Percentiles rank a stretch among this genome's conserved stretches.
phyloP scores from a whole-genome alignment of 2,888 invertebrate genomes.

The Drosophila borealis region DNA sequence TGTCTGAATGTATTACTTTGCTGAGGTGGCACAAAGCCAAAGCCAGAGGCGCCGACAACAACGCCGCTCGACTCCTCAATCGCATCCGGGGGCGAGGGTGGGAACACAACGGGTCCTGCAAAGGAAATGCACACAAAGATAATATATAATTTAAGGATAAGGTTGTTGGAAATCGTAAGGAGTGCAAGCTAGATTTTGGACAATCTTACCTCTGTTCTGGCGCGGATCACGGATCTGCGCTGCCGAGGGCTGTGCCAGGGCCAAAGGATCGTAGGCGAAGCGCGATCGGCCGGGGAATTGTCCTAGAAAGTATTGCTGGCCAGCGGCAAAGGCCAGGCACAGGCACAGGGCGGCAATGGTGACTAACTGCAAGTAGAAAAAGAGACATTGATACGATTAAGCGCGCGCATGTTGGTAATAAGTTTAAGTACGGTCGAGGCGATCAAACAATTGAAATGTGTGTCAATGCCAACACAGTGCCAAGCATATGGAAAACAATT shows the following conservation, averaged over 20 bases:
- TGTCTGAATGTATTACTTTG: slow-evolving; percentile 77
- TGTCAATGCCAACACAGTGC: slow-evolving; percentile 72
- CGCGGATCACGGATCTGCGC: slow-evolving; percentile 82
- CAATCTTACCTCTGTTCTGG: slow-evolving; percentile 83
- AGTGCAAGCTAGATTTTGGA: neutral
- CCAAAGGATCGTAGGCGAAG: slow-evolving; percentile 75
- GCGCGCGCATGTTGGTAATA: slow-evolving; percentile 15
- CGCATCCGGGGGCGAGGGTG: slow-evolving; percentile 89
- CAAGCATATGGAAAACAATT: slow-evolving; percentile 63
- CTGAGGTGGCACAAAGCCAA: slow-evolving; percentile 92
- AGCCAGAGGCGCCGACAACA: slow-evolving; percentile 93
- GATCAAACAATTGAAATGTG: slow-evolving; percentile 73
- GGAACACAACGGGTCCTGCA: slow-evolving; percentile 92
- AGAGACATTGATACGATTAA: slow-evolving; percentile 32
- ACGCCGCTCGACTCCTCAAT: slow-evolving; percentile 92
- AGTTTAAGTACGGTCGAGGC: slow-evolving; percentile 57
- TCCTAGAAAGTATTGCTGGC: slow-evolving; percentile 83
- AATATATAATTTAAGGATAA: neutral
- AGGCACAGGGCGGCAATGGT: slow-evolving; percentile 81
- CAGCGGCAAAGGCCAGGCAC: slow-evolving; percentile 81
- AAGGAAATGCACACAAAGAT: slow-evolving; percentile 5
- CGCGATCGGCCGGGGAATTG: slow-evolving; percentile 70
- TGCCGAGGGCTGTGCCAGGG: slow-evolving; percentile 68
- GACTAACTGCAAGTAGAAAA: slow-evolving; percentile 76
- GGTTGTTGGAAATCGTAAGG: neutral